phyloP scores from a whole-genome alignment of 2,113 vertebrate species.

The Lycocorax pyrrhopterus region DNA sequence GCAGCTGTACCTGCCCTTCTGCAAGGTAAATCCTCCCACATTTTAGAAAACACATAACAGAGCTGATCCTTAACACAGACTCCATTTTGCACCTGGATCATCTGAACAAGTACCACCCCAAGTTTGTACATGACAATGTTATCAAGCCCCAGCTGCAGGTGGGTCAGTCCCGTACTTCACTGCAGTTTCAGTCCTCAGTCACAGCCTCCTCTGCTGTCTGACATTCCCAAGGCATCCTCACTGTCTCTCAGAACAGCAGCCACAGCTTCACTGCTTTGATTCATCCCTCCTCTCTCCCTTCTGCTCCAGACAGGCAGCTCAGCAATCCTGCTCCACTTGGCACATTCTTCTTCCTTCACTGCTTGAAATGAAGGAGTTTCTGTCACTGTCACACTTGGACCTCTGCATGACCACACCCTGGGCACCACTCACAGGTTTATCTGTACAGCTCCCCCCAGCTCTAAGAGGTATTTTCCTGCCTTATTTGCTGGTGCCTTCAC shows the following conservation, averaged over 20 bases:
- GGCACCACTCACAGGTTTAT: neutral
- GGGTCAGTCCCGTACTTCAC: neutral
- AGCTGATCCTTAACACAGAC: neutral
- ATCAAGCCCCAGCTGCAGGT: neutral
- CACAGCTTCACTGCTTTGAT: neutral
- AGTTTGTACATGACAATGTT: neutral
- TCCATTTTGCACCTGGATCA: neutral
- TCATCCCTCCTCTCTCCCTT: neutral
- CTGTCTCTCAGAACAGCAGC: neutral
- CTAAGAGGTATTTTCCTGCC: neutral
- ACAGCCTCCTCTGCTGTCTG: neutral
- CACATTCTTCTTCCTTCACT: neutral
- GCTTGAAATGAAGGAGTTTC: neutral
- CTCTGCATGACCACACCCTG: accelerated
- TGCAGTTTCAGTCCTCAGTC: neutral
- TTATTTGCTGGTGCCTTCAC: neutral
- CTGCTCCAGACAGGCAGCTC: neutral
- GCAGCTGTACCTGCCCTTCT: neutral
- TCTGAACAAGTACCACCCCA: neutral
- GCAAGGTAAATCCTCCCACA: neutral
- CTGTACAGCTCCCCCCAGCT: neutral
- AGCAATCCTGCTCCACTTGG: neutral
- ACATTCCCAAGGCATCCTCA: neutral
- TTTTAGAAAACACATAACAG: neutral
- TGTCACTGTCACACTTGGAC: neutral